Conservation (phyloP, 2,888 invertebrate genomes). For the Noctua comes region DNA sequence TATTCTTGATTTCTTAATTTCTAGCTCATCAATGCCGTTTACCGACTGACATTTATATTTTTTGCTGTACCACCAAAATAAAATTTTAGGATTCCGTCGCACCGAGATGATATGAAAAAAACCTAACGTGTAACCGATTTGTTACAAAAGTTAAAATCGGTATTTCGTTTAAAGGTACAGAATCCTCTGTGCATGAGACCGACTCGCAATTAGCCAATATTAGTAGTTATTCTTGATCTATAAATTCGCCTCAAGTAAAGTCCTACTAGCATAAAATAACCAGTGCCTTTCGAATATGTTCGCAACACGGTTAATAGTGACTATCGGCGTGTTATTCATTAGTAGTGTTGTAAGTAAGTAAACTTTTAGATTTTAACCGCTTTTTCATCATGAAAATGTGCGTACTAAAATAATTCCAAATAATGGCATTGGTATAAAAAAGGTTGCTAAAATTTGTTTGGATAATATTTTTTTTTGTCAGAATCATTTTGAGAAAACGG, state of each 20-base stretch:
- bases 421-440: too few species aligned
- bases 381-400: too few species aligned
- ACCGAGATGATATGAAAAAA: too few species aligned
- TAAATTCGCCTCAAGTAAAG: constrained; percentile 9
- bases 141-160: not conserved
- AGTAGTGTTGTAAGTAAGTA: constrained; percentile 12
- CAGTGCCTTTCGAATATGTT: constrained; percentile 11
- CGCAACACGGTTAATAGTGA: not conserved
- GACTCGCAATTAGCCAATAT: not conserved
- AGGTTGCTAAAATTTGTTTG: too few species aligned
- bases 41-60: not conserved
- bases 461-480: too few species aligned
- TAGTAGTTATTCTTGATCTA: constrained; percentile 19
- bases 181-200: not conserved
- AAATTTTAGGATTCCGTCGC: not conserved
- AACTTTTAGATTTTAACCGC: not conserved
- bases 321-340: not conserved
- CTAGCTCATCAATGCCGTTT: constrained; percentile 1
- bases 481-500: too few species aligned
- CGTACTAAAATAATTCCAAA: too few species aligned
- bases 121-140: not conserved
- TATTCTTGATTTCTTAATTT: not conserved
- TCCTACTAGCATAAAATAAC: not conserved
- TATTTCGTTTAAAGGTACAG: not conserved
- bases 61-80: not conserved